Conservation (phyloP, 37 sponge, comb jelly and placozoan genomes). For the Hexactinellida sp. region DNA sequence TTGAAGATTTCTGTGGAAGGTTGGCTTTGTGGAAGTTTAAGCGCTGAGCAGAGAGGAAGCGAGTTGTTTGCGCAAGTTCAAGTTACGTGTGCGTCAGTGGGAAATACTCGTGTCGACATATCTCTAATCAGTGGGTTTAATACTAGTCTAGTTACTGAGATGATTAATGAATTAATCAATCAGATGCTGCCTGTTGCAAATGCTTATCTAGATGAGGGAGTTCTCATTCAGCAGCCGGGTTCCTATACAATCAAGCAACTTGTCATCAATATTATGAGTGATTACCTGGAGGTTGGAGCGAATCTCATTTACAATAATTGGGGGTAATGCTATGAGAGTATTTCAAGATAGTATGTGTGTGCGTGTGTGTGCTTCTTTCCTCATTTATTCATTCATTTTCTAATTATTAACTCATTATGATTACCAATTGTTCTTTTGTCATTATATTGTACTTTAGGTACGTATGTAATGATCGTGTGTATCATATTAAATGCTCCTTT, state of each 20-base stretch:
- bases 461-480: too few species aligned
- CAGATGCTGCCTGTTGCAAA: background rate
- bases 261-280: background rate
- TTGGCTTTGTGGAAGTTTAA: background rate
- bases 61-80: background rate
- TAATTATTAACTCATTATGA: too few species aligned
- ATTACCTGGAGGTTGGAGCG: background rate
- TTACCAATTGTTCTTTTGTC: too few species aligned
- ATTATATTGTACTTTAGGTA: too few species aligned
- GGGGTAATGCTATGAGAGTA: background rate
- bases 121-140: background rate
- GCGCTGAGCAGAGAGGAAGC: background rate
- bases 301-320: background rate
- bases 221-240: background rate
- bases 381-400: too few species aligned
- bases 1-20: background rate
- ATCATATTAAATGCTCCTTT: too few species aligned
- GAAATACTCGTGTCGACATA: background rate
- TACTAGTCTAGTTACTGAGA: background rate
- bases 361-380: too few species aligned
- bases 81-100: background rate
- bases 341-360: background rate
- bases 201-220: background rate
- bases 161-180: background rate
- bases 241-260: background rate